These are phyloP conservation scores for Troglohyphantes excavatus DNA, from an alignment of 2,888 invertebrate genomes.

Conservation along the genomic window DNA sequence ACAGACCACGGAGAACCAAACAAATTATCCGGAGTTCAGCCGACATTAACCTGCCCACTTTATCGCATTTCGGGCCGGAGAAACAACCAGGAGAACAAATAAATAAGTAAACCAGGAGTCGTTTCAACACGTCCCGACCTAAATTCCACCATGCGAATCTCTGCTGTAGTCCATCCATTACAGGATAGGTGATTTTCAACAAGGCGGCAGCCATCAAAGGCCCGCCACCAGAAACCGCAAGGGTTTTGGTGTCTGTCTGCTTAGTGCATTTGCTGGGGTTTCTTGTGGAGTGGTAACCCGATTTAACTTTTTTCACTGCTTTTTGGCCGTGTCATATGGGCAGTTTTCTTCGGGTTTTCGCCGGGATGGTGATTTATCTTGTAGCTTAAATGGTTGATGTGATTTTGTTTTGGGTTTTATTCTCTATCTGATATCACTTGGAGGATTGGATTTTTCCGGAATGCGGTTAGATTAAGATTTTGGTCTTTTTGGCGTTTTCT, in stretches of 20 bases:
- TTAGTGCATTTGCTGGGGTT: conserved; percentile 25
- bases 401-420: not conserved
- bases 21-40: conserved; percentile 66
- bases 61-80: conserved; percentile 53
- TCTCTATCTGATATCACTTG: conserved; percentile 13
- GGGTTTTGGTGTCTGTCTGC: conserved; percentile 49
- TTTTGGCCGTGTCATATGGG: conserved; percentile 40
- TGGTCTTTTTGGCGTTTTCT: not conserved
- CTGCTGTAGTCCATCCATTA: conserved; percentile 39
- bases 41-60: conserved; percentile 73
- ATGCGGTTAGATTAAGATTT: no score
- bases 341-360: conserved; percentile 46
- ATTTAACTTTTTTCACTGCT: conserved; percentile 64
- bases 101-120: conserved; percentile 40
- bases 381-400: conserved; percentile 69
- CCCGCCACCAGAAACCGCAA: conserved; percentile 46
- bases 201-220: conserved; percentile 47
- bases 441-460: conserved; percentile 7
- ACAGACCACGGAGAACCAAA: conserved; percentile 20
- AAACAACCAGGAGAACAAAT: conserved; percentile 19
- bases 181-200: conserved; percentile 47
- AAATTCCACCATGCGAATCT: conserved; percentile 54
- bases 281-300: conserved; percentile 66
- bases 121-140: conserved; percentile 68
- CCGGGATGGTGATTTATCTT: conserved; percentile 67